Percentiles rank a stretch among this genome's conserved stretches.
Conservation (phyloP, 2,888 invertebrate genomes). For the Fabriciana adippe region DNA sequence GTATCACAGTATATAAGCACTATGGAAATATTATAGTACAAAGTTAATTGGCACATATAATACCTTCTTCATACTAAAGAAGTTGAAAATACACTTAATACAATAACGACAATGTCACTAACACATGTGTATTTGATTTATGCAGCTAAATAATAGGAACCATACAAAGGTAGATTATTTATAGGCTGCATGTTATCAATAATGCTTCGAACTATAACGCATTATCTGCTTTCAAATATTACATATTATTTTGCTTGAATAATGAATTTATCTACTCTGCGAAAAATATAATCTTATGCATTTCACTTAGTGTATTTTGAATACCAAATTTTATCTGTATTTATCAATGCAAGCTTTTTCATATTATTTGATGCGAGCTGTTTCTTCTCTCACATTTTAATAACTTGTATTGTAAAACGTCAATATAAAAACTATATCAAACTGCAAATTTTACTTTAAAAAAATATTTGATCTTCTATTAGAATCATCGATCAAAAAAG, state of each 20-base stretch:
- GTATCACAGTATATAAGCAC: conserved; percentile 31
- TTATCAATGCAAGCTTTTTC: neutral
- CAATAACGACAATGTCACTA: conserved; percentile 58
- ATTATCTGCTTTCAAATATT: conserved; percentile 19
- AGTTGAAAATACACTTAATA: conserved; percentile 32
- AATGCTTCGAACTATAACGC: conserved; percentile 25
- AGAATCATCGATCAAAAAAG: too few relatives aligned
- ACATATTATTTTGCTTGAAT: conserved; percentile 4
- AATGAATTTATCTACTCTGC: neutral
- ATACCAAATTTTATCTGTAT: neutral
- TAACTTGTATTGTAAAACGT: too few relatives aligned
- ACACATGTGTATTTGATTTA: conserved; percentile 76
- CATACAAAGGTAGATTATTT: conserved; percentile 78
- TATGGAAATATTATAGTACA: conserved; percentile 23
- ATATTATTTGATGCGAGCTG: neutral
- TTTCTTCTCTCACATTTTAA: neutral
- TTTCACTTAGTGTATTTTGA: neutral
- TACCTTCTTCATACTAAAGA: conserved; percentile 21
- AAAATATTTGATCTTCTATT: too few relatives aligned
- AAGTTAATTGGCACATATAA: conserved; percentile 43
- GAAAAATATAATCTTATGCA: conserved; percentile 6
- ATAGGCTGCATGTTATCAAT: conserved; percentile 38
- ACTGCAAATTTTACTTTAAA: neutral
- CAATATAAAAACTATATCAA: too few relatives aligned
- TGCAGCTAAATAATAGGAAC: conserved; percentile 84